phyloP scores from a whole-genome alignment of 2,113 vertebrate species.

The Cottus gobio region DNA sequence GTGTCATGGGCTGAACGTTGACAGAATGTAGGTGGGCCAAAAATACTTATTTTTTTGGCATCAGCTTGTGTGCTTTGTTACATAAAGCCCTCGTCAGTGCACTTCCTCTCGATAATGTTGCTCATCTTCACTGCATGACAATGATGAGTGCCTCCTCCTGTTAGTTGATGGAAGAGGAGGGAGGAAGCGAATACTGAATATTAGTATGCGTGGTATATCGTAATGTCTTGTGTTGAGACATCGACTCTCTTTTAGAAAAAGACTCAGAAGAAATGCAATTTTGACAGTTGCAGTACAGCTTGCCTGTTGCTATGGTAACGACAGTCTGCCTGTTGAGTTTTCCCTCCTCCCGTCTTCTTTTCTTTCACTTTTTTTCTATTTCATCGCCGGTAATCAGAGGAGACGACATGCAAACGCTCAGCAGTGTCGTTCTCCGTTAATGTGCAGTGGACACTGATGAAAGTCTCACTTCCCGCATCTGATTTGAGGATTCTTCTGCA shows the following conservation, averaged over 20 bases:
- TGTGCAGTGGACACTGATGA: slow-evolving; percentile 23
- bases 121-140: slow-evolving; percentile 8
- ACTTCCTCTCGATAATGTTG: slow-evolving; percentile 4
- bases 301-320: slow-evolving; percentile 72
- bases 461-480: slow-evolving; percentile 21
- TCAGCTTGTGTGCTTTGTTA: slow-evolving; percentile 12
- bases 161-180: background rate
- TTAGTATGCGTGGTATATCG: slow-evolving; percentile 38
- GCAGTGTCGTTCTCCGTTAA: slow-evolving; percentile 42
- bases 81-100: slow-evolving; percentile 4
- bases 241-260: slow-evolving; percentile 48
- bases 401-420: slow-evolving; percentile 42
- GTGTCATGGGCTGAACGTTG: background rate
- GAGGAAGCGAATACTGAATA: slow-evolving; percentile 2
- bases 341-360: slow-evolving; percentile 11
- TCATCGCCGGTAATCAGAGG: slow-evolving; percentile 39
- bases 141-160: slow-evolving; percentile 13
- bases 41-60: background rate
- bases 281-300: slow-evolving; percentile 64
- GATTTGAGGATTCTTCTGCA: slow-evolving; percentile 1
- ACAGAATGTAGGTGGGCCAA: slow-evolving; percentile 1
- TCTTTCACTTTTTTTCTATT: slow-evolving; percentile 28
- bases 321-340: slow-evolving; percentile 49
- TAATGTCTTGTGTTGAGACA: slow-evolving; percentile 35
- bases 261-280: slow-evolving; percentile 65